Percentiles rank a stretch among this genome's conserved stretches.
These are phyloP conservation scores for Cinclus cinclus DNA, from an alignment of 2,113 vertebrate species.

Conservation along the genomic window DNA sequence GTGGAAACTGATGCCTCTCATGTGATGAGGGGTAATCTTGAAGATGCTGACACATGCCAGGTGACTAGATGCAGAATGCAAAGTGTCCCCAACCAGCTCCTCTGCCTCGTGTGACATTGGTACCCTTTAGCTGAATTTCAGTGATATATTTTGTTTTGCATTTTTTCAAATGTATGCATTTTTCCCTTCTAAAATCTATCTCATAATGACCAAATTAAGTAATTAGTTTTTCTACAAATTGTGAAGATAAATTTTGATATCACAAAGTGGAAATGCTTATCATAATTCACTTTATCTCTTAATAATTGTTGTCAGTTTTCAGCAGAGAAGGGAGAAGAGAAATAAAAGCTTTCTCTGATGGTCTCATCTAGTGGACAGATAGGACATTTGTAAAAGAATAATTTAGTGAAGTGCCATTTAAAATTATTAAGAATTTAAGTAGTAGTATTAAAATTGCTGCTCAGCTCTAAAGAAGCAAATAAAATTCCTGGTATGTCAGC, in stretches of 20 bases:
- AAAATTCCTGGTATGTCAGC: not conserved
- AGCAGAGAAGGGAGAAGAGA: not conserved
- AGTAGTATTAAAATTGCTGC: not conserved
- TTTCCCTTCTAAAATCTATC: not conserved
- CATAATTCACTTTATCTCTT: not conserved
- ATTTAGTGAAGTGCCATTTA: not conserved
- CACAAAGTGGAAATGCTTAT: not conserved
- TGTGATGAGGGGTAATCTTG: not conserved
- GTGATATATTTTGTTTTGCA: not conserved
- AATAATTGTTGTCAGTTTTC: not conserved
- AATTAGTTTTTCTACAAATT: not conserved
- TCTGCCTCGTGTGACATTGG: not conserved
- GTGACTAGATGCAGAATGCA: not conserved
- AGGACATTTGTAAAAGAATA: not conserved
- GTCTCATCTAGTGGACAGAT: not conserved
- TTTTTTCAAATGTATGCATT: not conserved
- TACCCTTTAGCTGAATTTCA: not conserved
- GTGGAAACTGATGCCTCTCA: slow-evolving; percentile 36
- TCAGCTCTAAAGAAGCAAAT: not conserved
- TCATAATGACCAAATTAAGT: not conserved
- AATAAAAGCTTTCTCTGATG: not conserved
- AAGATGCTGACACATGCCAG: not conserved
- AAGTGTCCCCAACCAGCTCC: not conserved
- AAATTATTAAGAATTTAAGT: not conserved
- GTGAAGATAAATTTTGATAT: not conserved